These are phyloP conservation scores for Drosophila aff. DNA, from an alignment of 1,140 invertebrate genomes.

Conservation along the genomic window DNA sequence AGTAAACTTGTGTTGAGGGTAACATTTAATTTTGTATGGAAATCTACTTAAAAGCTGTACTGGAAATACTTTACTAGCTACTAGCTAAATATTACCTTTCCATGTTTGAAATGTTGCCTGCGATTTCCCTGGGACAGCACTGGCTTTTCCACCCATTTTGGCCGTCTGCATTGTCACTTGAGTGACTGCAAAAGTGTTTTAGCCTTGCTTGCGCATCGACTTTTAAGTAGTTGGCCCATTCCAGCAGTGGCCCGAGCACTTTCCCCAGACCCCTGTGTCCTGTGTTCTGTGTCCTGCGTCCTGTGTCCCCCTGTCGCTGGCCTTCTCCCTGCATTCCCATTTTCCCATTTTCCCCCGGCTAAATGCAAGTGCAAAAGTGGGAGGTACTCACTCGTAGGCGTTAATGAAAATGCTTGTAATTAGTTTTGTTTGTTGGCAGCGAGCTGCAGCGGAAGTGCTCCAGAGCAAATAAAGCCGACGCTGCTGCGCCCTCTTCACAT, in stretches of 20 bases:
- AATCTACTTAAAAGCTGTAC: background rate
- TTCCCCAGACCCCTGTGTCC: background rate
- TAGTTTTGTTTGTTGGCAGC: conserved; percentile 81
- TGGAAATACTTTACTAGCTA: background rate
- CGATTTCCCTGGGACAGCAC: background rate
- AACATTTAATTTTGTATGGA: background rate
- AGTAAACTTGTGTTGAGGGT: background rate
- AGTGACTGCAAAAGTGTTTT: conserved; percentile 78
- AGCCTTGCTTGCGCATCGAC: conserved; percentile 73
- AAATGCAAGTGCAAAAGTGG: conserved; percentile 29
- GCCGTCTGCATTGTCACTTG: conserved; percentile 69
- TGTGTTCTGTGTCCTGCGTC: background rate
- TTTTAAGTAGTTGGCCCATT: conserved; percentile 71
- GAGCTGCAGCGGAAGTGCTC: conserved; percentile 61
- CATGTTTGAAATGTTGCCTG: background rate
- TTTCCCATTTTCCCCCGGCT: conserved; percentile 6
- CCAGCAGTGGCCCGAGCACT: background rate
- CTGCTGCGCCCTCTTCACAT: conserved; percentile 56
- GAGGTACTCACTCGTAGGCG: conserved; percentile 65
- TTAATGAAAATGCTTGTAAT: conserved; percentile 83
- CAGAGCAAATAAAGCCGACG: conserved; percentile 64
- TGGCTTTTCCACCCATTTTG: conserved; percentile 9
- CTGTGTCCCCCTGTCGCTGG: conserved; percentile 2
- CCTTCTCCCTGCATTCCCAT: background rate
- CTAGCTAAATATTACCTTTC: background rate